Percentiles rank a stretch among this genome's conserved stretches.
These are phyloP conservation scores for Plectrocnemia conspersa DNA, from an alignment of 1,140 invertebrate genomes.

Conservation along the genomic window DNA sequence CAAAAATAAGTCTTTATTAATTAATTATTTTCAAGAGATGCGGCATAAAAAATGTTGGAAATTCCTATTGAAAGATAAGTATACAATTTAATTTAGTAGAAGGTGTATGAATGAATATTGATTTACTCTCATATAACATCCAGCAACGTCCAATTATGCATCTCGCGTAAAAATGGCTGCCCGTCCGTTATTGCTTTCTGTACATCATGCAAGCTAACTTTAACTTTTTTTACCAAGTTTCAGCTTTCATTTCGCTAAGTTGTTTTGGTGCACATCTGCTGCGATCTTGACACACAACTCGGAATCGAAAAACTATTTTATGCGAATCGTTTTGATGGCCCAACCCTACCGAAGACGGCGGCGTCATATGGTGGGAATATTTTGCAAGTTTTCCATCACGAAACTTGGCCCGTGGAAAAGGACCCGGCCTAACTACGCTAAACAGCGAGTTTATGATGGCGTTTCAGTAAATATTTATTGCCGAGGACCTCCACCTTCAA, in stretches of 20 bases:
- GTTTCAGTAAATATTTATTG: conserved; percentile 32
- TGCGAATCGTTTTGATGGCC: conserved; percentile 9
- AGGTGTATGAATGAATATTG: too few species aligned
- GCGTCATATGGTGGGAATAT: conserved; percentile 30
- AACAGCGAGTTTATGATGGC: conserved; percentile 23
- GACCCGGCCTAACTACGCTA: conserved; percentile 17
- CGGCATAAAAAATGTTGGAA: too few species aligned
- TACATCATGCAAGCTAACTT: not conserved
- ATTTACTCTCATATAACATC: too few species aligned
- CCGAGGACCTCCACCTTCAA: conserved; percentile 21
- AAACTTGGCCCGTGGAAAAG: conserved; percentile 26
- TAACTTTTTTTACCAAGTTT: conserved; percentile 2
- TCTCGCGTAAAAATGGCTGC: too few species aligned
- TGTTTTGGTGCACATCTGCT: conserved; percentile 13
- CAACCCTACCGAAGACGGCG: too few species aligned
- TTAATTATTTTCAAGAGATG: too few species aligned
- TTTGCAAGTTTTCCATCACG: conserved; percentile 28
- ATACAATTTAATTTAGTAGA: too few species aligned
- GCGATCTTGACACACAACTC: conserved; percentile 18
- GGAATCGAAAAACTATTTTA: conserved; percentile 33
- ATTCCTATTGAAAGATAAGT: too few species aligned
- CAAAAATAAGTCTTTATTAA: too few species aligned
- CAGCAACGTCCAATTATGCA: too few species aligned
- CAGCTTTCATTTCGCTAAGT: conserved; percentile 9
- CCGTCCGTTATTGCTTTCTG: not conserved